phyloP scores from a whole-genome alignment of 2,113 vertebrate genomes.

The Clarias batrachus region DNA sequence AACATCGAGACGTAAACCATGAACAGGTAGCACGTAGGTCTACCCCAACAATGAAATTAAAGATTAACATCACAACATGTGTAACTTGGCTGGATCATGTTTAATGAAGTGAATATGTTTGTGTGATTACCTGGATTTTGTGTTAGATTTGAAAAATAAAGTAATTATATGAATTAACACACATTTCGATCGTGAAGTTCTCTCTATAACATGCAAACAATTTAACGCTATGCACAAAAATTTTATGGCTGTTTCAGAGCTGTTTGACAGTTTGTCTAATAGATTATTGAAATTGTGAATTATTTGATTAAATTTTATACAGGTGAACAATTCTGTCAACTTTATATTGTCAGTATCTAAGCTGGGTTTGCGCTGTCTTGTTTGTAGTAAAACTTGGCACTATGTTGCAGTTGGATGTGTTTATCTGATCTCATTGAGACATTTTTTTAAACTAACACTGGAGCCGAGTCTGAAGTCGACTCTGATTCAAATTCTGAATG shows the following conservation, averaged over 20 bases:
- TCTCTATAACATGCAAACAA: background rate
- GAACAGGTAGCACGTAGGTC: conserved; percentile 34
- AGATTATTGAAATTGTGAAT: background rate
- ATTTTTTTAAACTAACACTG: too few relatives aligned
- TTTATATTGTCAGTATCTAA: background rate
- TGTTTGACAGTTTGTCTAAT: background rate
- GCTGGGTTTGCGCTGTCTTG: background rate
- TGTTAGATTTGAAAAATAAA: conserved; percentile 17
- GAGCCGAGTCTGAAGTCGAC: background rate
- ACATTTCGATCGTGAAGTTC: background rate
- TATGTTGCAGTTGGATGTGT: background rate
- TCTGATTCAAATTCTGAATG: background rate
- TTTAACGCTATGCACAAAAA: background rate
- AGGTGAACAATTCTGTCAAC: background rate
- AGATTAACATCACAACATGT: conserved; percentile 12
- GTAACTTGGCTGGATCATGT: background rate
- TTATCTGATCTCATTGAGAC: too few relatives aligned
- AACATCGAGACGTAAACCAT: conserved; percentile 57
- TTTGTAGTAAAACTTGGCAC: background rate
- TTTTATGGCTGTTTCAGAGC: background rate
- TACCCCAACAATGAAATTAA: conserved; percentile 39
- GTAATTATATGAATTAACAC: conserved; percentile 4
- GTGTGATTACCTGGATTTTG: conserved; percentile 7
- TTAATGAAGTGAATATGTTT: background rate
- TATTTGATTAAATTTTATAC: background rate